phyloP scores from a whole-genome alignment of 2,113 vertebrate genomes.

The Athene cunicularia region DNA sequence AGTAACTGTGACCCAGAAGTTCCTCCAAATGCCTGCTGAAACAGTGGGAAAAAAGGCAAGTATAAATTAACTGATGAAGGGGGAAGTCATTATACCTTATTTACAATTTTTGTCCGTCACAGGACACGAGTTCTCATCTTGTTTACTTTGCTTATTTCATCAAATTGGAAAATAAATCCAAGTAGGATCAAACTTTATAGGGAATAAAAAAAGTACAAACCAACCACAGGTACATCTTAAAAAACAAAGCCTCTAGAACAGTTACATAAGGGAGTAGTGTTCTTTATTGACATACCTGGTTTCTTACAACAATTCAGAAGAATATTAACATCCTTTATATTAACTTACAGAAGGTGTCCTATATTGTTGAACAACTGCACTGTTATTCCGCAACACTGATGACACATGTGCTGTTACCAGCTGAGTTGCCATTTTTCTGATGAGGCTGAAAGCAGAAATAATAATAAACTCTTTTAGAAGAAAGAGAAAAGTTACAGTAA shows the following conservation, averaged over 20 bases:
- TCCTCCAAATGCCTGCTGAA: conserved; percentile 71
- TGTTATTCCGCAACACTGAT: conserved; percentile 83
- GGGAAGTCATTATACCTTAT: not conserved
- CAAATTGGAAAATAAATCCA: not conserved
- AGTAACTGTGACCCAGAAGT: conserved; percentile 71
- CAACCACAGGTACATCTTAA: not conserved
- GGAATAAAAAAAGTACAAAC: not conserved
- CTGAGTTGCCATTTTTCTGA: conserved; percentile 93
- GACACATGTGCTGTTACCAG: conserved; percentile 94
- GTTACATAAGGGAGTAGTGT: not conserved
- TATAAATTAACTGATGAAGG: not conserved
- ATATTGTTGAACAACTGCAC: conserved; percentile 74
- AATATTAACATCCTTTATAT: not conserved
- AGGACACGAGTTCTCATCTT: not conserved
- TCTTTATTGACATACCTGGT: not conserved
- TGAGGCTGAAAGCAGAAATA: conserved; percentile 76
- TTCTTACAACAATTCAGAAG: not conserved
- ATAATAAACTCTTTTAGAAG: not conserved
- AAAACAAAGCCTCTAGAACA: not conserved
- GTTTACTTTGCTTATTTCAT: not conserved
- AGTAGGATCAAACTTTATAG: not conserved
- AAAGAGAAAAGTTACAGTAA: not conserved
- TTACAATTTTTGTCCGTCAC: not conserved
- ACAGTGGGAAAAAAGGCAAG: not conserved
- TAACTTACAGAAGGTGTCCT: conserved; percentile 82